Evolutionary conservation across 2,113 vertebrate species (phyloP).

Genomic region (Tylochromis polylepis): DNA sequence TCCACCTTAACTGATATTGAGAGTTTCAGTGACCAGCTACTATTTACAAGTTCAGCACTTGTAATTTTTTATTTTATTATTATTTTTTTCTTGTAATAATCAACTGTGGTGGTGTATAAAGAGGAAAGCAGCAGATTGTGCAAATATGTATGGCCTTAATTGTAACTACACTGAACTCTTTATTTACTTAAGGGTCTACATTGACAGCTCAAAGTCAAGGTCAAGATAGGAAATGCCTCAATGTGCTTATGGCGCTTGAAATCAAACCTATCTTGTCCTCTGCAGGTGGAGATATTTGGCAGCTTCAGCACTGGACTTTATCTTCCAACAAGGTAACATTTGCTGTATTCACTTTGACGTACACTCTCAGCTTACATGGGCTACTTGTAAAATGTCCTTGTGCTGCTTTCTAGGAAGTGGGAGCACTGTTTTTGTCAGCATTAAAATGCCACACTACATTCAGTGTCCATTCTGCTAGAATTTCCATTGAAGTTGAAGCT

Average conservation of each 20-base stretch:
- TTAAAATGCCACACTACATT: neutral
- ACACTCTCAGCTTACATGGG: neutral
- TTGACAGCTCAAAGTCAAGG: neutral
- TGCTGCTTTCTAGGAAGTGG: neutral
- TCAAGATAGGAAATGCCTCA: neutral
- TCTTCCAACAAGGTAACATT: conserved; percentile 89
- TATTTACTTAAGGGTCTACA: neutral
- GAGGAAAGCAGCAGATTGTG: neutral
- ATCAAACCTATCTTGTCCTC: conserved; percentile 1
- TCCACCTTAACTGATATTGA: neutral
- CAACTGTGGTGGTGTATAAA: neutral
- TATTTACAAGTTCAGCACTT: neutral
- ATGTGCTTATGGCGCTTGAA: neutral
- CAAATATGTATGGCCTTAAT: neutral
- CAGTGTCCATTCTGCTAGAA: neutral
- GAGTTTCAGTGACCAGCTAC: neutral
- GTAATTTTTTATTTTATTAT: neutral
- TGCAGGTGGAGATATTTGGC: conserved; percentile 96
- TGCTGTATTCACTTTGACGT: neutral
- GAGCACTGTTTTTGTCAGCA: neutral
- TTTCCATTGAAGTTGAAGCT: neutral
- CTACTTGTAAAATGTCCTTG: neutral
- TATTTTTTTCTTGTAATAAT: neutral
- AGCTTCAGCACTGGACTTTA: conserved; percentile 98
- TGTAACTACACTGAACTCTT: neutral